Evolutionary conservation across 2,113 vertebrate genomes (phyloP).

Genomic region (Pseudonaja textilis): DNA sequence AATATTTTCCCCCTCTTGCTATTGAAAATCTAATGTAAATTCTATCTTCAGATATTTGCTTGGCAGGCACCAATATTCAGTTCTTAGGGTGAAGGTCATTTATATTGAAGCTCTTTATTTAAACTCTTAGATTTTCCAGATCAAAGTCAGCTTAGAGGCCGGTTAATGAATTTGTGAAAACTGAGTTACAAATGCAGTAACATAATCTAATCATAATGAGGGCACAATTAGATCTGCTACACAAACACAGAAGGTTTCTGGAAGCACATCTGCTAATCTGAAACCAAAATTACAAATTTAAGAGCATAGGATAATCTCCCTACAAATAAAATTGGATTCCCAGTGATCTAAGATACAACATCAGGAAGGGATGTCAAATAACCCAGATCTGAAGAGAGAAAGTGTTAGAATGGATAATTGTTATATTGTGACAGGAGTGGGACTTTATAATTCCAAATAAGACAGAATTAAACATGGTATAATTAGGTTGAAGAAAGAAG

Average conservation of each 20-base stretch:
- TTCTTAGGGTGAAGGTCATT: background rate
- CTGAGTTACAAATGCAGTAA: background rate
- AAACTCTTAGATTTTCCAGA: background rate
- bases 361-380: background rate
- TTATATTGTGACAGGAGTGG: background rate
- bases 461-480: background rate
- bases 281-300: background rate
- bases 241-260: background rate
- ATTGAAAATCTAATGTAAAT: background rate
- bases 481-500: background rate
- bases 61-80: background rate
- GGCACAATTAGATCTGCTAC: background rate
- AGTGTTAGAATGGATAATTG: background rate
- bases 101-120: background rate
- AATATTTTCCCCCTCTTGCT: background rate
- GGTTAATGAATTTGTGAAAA: background rate
- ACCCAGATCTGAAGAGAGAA: background rate
- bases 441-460: background rate
- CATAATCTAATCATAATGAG: background rate
- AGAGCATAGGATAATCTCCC: background rate
- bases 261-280: background rate
- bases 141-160: background rate
- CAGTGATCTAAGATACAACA: background rate
- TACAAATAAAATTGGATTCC: background rate
- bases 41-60: background rate